A percentile compares a stretch with the other conserved stretches of the same genome.
phyloP scores from a whole-genome alignment of 2,797 vertebrate genomes.

The Sebastes oblongus region DNA sequence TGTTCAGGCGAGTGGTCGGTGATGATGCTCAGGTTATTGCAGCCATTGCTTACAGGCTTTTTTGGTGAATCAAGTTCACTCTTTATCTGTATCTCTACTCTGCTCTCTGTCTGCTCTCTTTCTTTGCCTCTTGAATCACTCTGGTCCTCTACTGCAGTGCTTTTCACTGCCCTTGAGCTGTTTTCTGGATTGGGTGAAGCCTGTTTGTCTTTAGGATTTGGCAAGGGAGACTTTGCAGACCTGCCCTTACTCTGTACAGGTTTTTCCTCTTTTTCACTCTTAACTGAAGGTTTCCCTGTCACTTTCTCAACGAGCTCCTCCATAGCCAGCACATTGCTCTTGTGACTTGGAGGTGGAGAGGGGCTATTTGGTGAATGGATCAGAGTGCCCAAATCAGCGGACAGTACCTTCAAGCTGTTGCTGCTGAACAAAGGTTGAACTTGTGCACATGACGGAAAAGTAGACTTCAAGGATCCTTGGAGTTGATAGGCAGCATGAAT shows the following conservation, averaged over 20 bases:
- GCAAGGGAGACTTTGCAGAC: slow-evolving; percentile 84
- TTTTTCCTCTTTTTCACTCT: slow-evolving; percentile 89
- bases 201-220: slow-evolving; percentile 86
- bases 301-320: slow-evolving; percentile 98
- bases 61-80: slow-evolving; percentile 88
- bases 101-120: slow-evolving; percentile 47
- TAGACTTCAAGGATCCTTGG: slow-evolving; percentile 88
- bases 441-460: slow-evolving; percentile 84
- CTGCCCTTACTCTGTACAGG: slow-evolving; percentile 77
- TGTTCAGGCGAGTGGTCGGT: slow-evolving; percentile 92
- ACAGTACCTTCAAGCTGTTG: slow-evolving; percentile 83
- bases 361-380: slow-evolving; percentile 92
- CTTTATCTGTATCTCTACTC: slow-evolving; percentile 82
- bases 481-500: slow-evolving; percentile 99
- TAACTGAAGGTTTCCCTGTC: slow-evolving; percentile 88
- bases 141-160: slow-evolving; percentile 70
- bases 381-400: slow-evolving; percentile 77
- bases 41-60: slow-evolving; percentile 89
- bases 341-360: slow-evolving; percentile 90
- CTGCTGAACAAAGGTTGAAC: slow-evolving; percentile 90
- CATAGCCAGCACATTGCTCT: slow-evolving; percentile 96
- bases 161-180: slow-evolving; percentile 72
- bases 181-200: slow-evolving; percentile 83
- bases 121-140: slow-evolving; percentile 67
- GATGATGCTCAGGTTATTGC: slow-evolving; percentile 90